Conservation (phyloP, 2,888 invertebrate genomes). For the Chouioia cunea region DNA sequence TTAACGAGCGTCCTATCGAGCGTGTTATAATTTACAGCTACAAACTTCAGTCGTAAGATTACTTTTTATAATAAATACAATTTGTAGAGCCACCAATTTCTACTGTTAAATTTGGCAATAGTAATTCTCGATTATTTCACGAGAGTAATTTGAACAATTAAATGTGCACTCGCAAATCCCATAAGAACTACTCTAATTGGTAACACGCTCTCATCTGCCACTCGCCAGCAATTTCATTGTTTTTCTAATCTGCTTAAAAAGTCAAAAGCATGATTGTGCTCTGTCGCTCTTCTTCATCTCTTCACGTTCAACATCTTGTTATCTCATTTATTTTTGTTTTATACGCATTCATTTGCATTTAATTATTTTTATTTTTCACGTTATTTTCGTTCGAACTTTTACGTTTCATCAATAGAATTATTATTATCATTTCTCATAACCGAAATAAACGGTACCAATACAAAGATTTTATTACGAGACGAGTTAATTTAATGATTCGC, state of each 20-base stretch:
- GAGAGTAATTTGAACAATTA: not conserved
- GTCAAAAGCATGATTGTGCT: constrained; percentile 22
- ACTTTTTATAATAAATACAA: not conserved
- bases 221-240: constrained; percentile 3
- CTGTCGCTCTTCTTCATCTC: too few relatives aligned
- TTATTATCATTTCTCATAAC: too few relatives aligned
- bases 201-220: constrained; percentile 15
- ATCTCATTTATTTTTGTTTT: too few relatives aligned
- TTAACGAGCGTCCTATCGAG: not conserved
- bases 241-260: not conserved
- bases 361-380: too few relatives aligned
- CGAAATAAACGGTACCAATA: not conserved
- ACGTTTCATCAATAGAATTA: too few relatives aligned
- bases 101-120: too few relatives aligned
- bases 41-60: constrained; percentile 22
- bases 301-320: too few relatives aligned
- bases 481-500: not conserved
- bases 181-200: constrained; percentile 5
- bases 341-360: too few relatives aligned
- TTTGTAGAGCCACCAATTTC: too few relatives aligned
- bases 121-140: not conserved
- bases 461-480: not conserved
- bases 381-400: too few relatives aligned
- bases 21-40: constrained; percentile 12
- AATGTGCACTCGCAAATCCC: constrained; percentile 12